Evolutionary conservation across 1,140 invertebrate species (phyloP), one percentile per base, ranked within the genome.

Genomic region (Lysiphlebus fabarum): DNA sequence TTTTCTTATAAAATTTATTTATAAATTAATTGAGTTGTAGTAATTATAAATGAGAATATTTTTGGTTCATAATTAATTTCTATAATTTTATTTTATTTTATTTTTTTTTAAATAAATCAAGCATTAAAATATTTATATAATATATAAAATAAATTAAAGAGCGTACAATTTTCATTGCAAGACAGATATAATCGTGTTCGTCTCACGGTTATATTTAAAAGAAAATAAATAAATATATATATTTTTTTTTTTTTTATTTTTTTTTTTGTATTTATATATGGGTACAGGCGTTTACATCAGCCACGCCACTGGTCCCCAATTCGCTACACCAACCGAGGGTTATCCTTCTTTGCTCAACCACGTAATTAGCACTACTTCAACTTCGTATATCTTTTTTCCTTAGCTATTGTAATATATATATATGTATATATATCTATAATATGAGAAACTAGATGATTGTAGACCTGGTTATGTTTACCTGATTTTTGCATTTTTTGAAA

Each of bases 281-380:
- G 17, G n/a, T n/a, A 26, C 17, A 26, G 17, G 17, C 17, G 17
- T 26, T 26, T 26, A 4, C 1, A 26, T 26, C 17, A 26, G 17
- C 17, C 17, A 26, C 17, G 17, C 17, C 33, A 41, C 11, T 11
- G 53, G 11, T 47, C 34, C 37, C 34, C 58, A 12, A 65, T 65
- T 65, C 59, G 64, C 59, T 45, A 65, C 64, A 63, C 59, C 45
- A 56, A 57, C 53, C 41, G 42, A 36, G 34, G 43, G 12, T 37
- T 50, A 53, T 36, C 37, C 11, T 4, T 43, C 37, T 34, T 48
- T 48, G 45, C 56, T 45, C 43, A 54, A 42, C 41, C 58, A 53
- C 56, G 64, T 63, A 65, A 65, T 65, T 65, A 65, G 64, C 64
- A 62, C 62, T 62, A 65, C 58, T 62, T 61, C 55, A 62, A 49